A percentile compares a stretch with the other conserved stretches of the same genome.
Conservation (phyloP, 2,113 vertebrate genomes). For the Ciconia boyciana region DNA sequence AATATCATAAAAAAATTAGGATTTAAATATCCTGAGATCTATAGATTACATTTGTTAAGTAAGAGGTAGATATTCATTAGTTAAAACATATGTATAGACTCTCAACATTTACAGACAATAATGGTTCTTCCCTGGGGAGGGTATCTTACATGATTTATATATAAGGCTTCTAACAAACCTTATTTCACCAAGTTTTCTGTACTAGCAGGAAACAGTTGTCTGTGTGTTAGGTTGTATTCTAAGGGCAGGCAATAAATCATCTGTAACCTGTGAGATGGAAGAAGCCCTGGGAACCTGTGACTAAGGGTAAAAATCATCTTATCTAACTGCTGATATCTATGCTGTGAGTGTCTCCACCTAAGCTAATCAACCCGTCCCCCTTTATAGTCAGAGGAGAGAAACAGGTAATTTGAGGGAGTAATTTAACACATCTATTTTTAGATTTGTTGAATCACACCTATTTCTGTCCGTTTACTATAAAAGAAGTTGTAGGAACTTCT, state of each 20-base stretch:
- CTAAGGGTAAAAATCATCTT: neutral
- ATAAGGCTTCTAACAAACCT: neutral
- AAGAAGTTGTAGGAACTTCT: conserved; percentile 11
- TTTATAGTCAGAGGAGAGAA: conserved; percentile 8
- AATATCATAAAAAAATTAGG: neutral
- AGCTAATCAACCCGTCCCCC: neutral
- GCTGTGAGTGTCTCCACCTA: neutral
- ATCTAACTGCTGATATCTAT: neutral
- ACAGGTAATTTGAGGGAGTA: conserved; percentile 12
- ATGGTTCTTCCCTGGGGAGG: neutral
- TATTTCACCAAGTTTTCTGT: neutral
- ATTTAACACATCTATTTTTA: conserved; percentile 37
- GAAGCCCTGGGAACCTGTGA: neutral
- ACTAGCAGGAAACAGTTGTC: neutral
- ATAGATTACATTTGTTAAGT: neutral
- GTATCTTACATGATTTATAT: neutral
- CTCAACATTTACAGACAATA: neutral
- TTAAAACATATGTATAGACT: neutral
- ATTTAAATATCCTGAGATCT: neutral
- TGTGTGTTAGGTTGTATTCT: neutral
- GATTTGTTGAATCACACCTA: neutral
- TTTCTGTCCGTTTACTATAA: neutral
- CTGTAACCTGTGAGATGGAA: neutral
- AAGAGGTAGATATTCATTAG: neutral
- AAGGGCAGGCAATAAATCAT: neutral